phyloP scores from a whole-genome alignment of 1,140 invertebrate genomes.

The Lycorma delicatula region DNA sequence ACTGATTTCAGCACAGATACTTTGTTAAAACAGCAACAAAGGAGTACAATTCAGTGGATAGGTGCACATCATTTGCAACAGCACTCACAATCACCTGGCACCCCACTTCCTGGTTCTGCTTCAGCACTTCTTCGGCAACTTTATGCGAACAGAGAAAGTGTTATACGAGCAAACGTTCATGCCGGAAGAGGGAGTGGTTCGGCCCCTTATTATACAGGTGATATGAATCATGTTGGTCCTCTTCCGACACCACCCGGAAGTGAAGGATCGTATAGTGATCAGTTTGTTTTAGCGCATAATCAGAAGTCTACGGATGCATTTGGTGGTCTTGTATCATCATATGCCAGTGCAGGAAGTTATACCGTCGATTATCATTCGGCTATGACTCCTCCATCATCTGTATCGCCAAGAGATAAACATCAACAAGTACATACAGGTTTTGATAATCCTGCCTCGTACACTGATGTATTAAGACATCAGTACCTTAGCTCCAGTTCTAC shows the following conservation, averaged over 20 bases:
- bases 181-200: slow-evolving; percentile 47
- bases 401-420: slow-evolving; percentile 83
- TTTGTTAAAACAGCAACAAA: slow-evolving; percentile 68
- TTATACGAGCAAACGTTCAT: slow-evolving; percentile 83
- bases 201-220: slow-evolving; percentile 33
- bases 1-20: slow-evolving; percentile 83
- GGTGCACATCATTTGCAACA: slow-evolving; percentile 56
- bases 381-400: slow-evolving; percentile 91
- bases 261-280: slow-evolving; percentile 56
- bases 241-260: slow-evolving; percentile 79
- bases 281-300: slow-evolving; percentile 54
- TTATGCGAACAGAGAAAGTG: slow-evolving; percentile 88
- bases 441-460: slow-evolving; percentile 36
- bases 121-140: slow-evolving; percentile 80
- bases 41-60: slow-evolving; percentile 90
- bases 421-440: slow-evolving; percentile 44
- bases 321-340: slow-evolving; percentile 49
- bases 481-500: slow-evolving; percentile 37
- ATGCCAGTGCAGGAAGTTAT: slow-evolving; percentile 48
- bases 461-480: slow-evolving; percentile 47
- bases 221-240: slow-evolving; percentile 48
- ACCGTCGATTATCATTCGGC: slow-evolving; percentile 77
- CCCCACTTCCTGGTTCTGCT: slow-evolving; percentile 50
- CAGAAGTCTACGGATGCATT: slow-evolving; percentile 46
- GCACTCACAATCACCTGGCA: slow-evolving; percentile 32